These are phyloP conservation scores for Micrastur ruficollis DNA, from an alignment of 2,797 vertebrate genomes.

Conservation along the genomic window DNA sequence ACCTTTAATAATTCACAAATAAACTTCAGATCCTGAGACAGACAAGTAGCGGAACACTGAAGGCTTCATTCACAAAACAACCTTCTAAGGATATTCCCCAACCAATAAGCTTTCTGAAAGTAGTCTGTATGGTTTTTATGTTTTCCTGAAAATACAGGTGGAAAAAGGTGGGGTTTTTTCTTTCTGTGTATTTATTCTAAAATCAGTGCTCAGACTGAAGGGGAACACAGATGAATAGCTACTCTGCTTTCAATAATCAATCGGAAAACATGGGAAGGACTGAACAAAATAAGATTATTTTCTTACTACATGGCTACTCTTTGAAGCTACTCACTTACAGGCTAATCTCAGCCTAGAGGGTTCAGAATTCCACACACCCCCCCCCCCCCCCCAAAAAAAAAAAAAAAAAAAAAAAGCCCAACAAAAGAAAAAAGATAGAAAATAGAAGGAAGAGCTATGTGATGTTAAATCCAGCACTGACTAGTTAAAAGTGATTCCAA, in stretches of 20 bases:
- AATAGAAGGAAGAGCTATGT: not conserved
- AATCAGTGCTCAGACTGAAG: not conserved
- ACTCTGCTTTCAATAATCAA: not conserved
- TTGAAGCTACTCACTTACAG: not conserved
- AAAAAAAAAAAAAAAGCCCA: not conserved
- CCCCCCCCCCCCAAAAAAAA: not conserved
- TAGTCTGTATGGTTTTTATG: not conserved
- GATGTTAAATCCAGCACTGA: not conserved
- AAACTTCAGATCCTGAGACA: not conserved
- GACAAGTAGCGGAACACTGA: not conserved
- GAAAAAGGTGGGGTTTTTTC: rapidly evolving
- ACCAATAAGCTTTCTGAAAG: not conserved
- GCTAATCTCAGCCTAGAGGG: not conserved
- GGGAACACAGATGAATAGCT: not conserved
- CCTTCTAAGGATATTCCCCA: not conserved
- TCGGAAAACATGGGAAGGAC: not conserved
- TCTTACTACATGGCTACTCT: not conserved
- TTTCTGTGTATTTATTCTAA: not conserved
- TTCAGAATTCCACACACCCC: not conserved
- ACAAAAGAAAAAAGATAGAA: not conserved
- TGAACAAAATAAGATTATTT: not conserved
- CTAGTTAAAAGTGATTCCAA: not conserved
- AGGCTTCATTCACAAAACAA: not conserved
- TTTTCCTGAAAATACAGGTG: not conserved
- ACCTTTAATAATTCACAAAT: not conserved